Base-by-base conservation (phyloP, 1,140 invertebrate species). In the Sinella curviseta region DNA sequence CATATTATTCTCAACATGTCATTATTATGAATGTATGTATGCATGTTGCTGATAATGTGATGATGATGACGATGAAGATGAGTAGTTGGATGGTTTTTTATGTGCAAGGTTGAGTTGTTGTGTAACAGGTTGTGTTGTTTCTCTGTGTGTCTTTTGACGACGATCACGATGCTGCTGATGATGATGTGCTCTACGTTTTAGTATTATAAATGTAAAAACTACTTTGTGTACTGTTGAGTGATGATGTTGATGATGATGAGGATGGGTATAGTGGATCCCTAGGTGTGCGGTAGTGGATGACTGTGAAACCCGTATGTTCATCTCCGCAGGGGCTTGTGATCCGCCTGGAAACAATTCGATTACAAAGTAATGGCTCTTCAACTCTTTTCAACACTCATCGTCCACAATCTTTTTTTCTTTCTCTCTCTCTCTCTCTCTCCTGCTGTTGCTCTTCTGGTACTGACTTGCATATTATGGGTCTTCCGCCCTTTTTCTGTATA, bases 311-410 rank as follows among this genome's bases (percentile, higher is more conserved):
- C 80, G 78, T 81, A 36, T 81, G 74, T 81, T 75, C 65, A 70
- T 55, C 80, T 79, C 80, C 73, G 78, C 78, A 78, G 80, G 80
- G 78, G 80, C 73, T 70, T 70, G 48, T 65, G 33, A 76, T 77
- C 74, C 73, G 78, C 67, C 78, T 75, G 77, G 78, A 77, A 75
- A 81, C 80, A 81, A 81, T 79, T 81, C 77, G 80, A 81, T 81
- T 81, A 81, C 77, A 79, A 78, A 75, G 55, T 80, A 65, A 80
- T 80, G 67, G 80, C 34, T 78, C 80, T 74, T 81, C 80, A 81
- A 74, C 74, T 70, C 76, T 81, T 81, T 78, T 81, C 80, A 81
- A 78, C 80, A 81, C 80, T 80, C 77, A 55, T 67, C 74, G 20
- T 48, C 74, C 14, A 36, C 34, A 2, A 39, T 2, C 20, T 35